Evolutionary conservation across 1,140 invertebrate genomes (phyloP).

Genomic region (Aporrectodea caliginosa): DNA sequence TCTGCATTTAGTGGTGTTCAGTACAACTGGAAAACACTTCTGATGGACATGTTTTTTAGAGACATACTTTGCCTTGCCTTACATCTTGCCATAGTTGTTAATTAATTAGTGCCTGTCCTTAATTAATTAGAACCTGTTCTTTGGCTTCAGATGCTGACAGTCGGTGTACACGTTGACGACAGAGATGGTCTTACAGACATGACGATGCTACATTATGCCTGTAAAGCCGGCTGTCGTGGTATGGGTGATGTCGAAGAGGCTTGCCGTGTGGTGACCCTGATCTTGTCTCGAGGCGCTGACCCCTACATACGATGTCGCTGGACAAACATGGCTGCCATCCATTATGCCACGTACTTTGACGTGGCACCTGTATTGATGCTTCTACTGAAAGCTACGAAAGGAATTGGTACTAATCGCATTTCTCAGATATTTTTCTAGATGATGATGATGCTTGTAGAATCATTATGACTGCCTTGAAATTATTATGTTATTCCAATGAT

Average conservation of each 20-base stretch:
- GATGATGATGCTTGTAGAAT: neutral
- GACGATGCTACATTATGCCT: constrained; percentile 61
- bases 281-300: constrained; percentile 58
- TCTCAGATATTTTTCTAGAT: neutral
- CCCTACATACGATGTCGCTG: constrained; percentile 59
- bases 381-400: constrained; percentile 53
- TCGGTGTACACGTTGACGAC: constrained; percentile 58
- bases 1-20: too few relatives aligned
- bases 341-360: constrained; percentile 62
- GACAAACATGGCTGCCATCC: constrained; percentile 62
- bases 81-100: too few relatives aligned
- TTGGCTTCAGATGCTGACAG: constrained; percentile 56
- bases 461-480: neutral
- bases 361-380: constrained; percentile 58
- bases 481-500: constrained; percentile 5
- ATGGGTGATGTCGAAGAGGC: constrained; percentile 57
- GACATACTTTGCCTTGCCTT: too few relatives aligned
- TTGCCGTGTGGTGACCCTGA: constrained; percentile 41
- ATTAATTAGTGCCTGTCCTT: too few relatives aligned
- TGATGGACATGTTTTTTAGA: too few relatives aligned
- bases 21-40: too few relatives aligned
- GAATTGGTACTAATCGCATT: constrained; percentile 41
- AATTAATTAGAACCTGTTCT: too few relatives aligned
- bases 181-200: constrained; percentile 62
- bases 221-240: constrained; percentile 60